Evolutionary conservation across 2,797 vertebrate genomes (phyloP), one percentile per base, ranked within the genome.

Genomic region (Danio jaintianensis): DNA sequence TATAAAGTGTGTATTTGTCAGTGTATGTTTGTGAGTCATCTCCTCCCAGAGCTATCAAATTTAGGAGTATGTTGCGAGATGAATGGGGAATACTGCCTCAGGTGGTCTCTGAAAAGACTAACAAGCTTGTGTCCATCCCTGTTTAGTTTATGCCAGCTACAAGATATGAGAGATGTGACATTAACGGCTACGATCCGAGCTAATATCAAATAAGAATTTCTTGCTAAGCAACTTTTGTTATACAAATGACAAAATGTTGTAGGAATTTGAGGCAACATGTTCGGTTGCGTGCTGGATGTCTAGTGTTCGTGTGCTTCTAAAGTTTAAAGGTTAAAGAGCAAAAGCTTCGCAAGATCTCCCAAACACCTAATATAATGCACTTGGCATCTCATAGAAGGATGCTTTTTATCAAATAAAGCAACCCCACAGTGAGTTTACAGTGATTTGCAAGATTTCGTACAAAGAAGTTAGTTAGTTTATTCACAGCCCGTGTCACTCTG

Each of bases 391-490:
- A 29, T 29, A 29, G 29, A 29, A 29, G 29, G 45, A 47, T 2
- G 45, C 7, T 47, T 47, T 47, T 47, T 12, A 47, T 47, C 12
- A 12, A 47, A 47, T 56, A 66, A 59, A 55, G 12, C 11, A 77
- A 16, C 11, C 8, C 55, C 66, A 82, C 74, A 64, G n/a, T 62
- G 55, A 11, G 1, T 63, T 42, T 69, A 68, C 71, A 68, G 61
- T 75, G 7, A 6, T 78, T n/a, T 38, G 66, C 47, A 79, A 56
- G 63, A 71, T 74, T 58, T 64, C 3, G 38, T 74, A 85, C 82
- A 82, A 78, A 82, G 63, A 86, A 80, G 64, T 64, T 79, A 83
- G 64, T 83, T 67, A 78, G 76, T 64, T 82, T 59, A 78, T 82
- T 85, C 69, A 82, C 8, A 82, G 71, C 40, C 53, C 6, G 70